Base-by-base conservation (phyloP, 2,888 invertebrate genomes). In the Ptychoptera contaminata region DNA sequence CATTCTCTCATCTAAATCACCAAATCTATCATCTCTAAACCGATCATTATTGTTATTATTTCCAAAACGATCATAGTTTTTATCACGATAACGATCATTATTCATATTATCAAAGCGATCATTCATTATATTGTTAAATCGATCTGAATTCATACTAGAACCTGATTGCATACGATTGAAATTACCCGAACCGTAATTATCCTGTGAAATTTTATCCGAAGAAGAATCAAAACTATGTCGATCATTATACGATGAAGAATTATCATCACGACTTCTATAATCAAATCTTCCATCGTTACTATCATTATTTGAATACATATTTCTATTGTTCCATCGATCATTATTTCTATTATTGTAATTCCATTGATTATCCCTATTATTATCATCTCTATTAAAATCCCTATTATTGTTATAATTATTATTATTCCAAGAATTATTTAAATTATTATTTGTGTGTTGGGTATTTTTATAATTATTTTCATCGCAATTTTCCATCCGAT, bases 271-370 rank as follows among this genome's bases (percentile, higher is more conserved):
- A 29, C 8, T 29, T 15, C 40, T 23, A 40, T 40, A n/a, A 29
- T 29, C 23, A 29, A 23, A 30, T 30, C 30, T 40, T 14, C 30
- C n/a, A 31, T 30, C n/a, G 30, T 40, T 30, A 15, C 11, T 15
- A 38, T 38, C 11, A 38, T 38, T 16, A 38, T 38, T 38, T 2
- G 14, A 14, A 38, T 38, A 43, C 37, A 12, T 37, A 12, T 15
- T 16, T 16, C n/a, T 6, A 41, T 41, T 30, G 14, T 43, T 43
- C 10, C 43, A 32, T 8, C 31, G 37, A 10, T 43, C 37, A 14
- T 43, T 31, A 31, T 43, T 44, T 30, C 44, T 32, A 31, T 44
- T 40, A 16, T 45, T 39, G 14, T 45, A 36, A n/a, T 40, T 40
- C 15, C 23, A 29, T 36, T 45, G 45, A 40, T 45, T 37, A 35